A percentile compares a stretch with the other conserved stretches of the same genome.
phyloP scores from a whole-genome alignment of 2,113 vertebrate genomes.

The Dendrocopos noguchii region DNA sequence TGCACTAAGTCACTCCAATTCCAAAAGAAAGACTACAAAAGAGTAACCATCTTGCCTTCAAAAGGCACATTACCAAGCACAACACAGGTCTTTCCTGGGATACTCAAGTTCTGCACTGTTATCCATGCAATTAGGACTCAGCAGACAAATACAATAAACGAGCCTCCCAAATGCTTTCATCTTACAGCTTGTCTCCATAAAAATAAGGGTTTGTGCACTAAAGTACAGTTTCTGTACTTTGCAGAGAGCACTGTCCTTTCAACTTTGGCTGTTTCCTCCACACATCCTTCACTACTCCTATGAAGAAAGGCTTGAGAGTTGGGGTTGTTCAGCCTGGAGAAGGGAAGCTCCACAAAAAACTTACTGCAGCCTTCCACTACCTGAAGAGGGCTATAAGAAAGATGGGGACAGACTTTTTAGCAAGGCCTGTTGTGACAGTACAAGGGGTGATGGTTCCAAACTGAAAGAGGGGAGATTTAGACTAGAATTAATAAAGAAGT shows the following conservation, averaged over 20 bases:
- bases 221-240: background rate
- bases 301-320: background rate
- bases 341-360: background rate
- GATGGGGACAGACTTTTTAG: background rate
- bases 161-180: background rate
- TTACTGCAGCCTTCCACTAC: background rate
- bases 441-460: background rate
- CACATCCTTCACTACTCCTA: background rate
- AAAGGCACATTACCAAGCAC: background rate
- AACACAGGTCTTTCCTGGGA: background rate
- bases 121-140: background rate
- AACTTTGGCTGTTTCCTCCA: background rate
- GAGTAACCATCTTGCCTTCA: background rate
- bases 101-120: background rate
- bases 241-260: background rate
- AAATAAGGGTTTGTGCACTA: background rate
- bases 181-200: fast-evolving
- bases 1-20: background rate
- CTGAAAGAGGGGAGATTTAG: background rate
- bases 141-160: background rate
- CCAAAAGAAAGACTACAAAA: background rate
- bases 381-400: background rate
- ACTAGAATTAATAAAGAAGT: background rate
- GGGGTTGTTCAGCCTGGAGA: background rate
- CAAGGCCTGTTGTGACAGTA: background rate